Evolutionary conservation across 2,113 vertebrate genomes (phyloP), one percentile per base, ranked within the genome.

Genomic region (Macroglossus sobrinus): DNA sequence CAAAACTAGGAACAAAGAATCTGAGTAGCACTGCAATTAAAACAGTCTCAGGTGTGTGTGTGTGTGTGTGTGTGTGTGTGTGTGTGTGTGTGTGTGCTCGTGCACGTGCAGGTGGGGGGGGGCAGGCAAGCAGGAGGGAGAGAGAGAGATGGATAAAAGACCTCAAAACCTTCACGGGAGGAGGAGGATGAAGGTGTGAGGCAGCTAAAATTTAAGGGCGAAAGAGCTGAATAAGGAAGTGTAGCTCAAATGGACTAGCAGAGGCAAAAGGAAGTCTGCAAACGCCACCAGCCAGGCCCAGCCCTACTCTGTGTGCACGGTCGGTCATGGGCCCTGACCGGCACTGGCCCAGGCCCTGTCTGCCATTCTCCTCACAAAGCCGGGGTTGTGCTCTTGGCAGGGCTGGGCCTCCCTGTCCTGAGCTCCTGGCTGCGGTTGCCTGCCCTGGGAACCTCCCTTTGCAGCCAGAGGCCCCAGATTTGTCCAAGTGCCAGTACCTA

Each of bases 401-500:
- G 76, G 68, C 81, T 80, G 81, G 76, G 96, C 87, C 75, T 95
- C 95, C 72, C 82, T 0, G 40, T 80, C 53, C 92, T 35, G 61
- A 92, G 95, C 92, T 96, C 95, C 90, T 22, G 89, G 75, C 93
- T 71, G 69, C 59, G 86, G 95, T 95, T 1, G 19, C 75, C 53
- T 43, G 96, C 94, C 76, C 95, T 14, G 45, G 63, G 95, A 97
- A 95, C 78, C 91, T 96, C 81, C 74, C 91, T 68, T 47, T 40
- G 38, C 57, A 9, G 97, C 97, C 96, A 97, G 98, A 97, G 98
- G 98, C 97, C 92, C 85, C 64, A 81, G 97, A 91, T 98, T 98
- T 98, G 98, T 98, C 97, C 71, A 14, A 98, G 97, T 98, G 98
- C 98, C 98, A 82, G 90, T 95, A 93, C 97, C 94, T 99, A 99